phyloP scores from a whole-genome alignment of 2,113 vertebrate genomes.

The Aythya baeri region DNA sequence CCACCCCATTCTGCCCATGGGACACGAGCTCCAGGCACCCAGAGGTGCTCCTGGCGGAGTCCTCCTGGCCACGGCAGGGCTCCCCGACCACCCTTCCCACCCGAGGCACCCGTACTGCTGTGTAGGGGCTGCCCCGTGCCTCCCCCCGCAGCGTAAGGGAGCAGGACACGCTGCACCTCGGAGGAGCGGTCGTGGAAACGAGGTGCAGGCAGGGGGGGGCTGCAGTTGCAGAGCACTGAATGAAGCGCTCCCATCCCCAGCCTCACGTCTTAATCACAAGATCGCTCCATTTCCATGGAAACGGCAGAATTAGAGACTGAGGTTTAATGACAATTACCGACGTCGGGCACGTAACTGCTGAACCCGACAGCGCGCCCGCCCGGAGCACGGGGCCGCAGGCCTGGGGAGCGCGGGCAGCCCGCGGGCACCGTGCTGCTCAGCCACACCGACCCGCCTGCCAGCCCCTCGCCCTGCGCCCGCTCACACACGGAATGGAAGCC shows the following conservation, averaged over 20 bases:
- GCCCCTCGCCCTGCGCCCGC: neutral
- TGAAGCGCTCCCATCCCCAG: neutral
- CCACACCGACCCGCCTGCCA: neutral
- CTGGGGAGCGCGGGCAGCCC: too few relatives aligned
- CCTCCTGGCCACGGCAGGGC: neutral
- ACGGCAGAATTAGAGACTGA: slow-evolving; percentile 57
- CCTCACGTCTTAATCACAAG: slow-evolving; percentile 18
- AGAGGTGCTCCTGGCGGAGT: neutral
- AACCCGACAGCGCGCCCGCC: neutral
- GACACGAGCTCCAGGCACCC: neutral
- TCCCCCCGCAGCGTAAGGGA: neutral
- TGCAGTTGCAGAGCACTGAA: neutral
- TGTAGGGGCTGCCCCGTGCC: accelerated
- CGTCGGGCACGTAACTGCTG: neutral
- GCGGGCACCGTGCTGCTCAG: too few relatives aligned
- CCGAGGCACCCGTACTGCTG: neutral
- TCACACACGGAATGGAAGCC: neutral
- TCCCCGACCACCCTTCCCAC: neutral
- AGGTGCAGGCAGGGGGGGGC: neutral
- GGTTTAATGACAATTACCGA: neutral
- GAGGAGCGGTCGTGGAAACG: accelerated
- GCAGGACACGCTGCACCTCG: accelerated
- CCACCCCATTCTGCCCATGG: too few relatives aligned
- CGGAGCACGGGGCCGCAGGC: neutral
- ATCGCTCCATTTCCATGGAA: slow-evolving; percentile 61